phyloP scores from a whole-genome alignment of 1,140 invertebrate species.

The Zophobas morio region DNA sequence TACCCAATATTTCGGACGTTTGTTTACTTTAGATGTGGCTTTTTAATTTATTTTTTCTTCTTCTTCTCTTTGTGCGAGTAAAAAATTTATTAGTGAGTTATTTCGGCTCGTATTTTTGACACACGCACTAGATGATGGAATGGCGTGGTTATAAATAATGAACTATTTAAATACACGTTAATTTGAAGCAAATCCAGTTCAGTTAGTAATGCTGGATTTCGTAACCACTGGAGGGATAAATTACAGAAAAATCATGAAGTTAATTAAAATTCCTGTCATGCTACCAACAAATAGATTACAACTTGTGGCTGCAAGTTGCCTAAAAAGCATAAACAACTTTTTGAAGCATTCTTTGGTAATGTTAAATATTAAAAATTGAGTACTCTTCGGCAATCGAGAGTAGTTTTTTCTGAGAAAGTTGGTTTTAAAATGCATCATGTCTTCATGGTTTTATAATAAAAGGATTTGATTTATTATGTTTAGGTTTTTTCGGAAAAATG shows the following conservation, averaged over 20 bases:
- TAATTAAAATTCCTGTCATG: constrained; percentile 42
- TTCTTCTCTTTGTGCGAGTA: neutral
- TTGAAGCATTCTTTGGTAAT: neutral
- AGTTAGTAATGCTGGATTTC: constrained; percentile 37
- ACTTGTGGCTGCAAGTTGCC: constrained; percentile 30
- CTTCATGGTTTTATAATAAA: too few species aligned
- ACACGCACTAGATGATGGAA: neutral
- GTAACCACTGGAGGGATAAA: constrained; percentile 39
- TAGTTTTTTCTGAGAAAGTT: neutral
- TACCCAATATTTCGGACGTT: constrained; percentile 17
- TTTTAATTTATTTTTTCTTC: neutral
- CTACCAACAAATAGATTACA: constrained; percentile 24
- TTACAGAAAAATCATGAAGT: constrained; percentile 38
- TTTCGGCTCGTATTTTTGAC: too few species aligned
- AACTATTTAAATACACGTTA: constrained; percentile 5
- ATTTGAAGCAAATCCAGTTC: constrained; percentile 8
- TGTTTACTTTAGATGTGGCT: neutral
- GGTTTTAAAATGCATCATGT: neutral
- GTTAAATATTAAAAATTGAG: too few species aligned
- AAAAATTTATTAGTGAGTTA: neutral
- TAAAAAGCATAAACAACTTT: constrained; percentile 41
- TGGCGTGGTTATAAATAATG: neutral
- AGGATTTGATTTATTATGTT: too few species aligned
- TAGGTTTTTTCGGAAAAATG: too few species aligned
- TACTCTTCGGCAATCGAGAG: neutral